Conservation (phyloP, 2,888 invertebrate genomes). For the Brenthis hecate region DNA sequence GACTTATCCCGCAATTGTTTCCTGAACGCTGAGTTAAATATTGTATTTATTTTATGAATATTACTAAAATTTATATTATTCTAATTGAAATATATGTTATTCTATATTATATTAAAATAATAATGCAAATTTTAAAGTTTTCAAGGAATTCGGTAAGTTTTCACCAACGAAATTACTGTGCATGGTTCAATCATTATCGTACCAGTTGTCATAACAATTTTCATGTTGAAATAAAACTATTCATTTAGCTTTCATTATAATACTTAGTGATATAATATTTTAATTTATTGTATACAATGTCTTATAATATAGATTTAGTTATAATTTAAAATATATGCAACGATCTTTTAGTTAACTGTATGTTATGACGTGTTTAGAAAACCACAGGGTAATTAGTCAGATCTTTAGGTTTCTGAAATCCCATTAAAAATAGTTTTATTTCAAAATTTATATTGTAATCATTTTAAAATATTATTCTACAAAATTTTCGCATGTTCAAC, state of each 20-base stretch:
- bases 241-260: background rate
- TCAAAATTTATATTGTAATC: background rate
- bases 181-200: slow-evolving; percentile 28
- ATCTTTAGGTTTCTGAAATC: background rate
- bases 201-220: slow-evolving; percentile 25
- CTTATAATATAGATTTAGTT: slow-evolving; percentile 14
- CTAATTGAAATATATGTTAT: background rate
- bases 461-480: slow-evolving; percentile 16
- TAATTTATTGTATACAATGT: background rate
- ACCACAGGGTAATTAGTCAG: too few species aligned
- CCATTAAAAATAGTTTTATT: slow-evolving; percentile 13
- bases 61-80: background rate
- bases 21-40: slow-evolving; percentile 17
- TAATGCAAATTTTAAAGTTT: slow-evolving; percentile 20
- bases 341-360: too few species aligned
- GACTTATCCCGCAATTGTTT: slow-evolving; percentile 32
- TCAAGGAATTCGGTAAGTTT: slow-evolving; percentile 37
- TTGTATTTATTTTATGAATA: slow-evolving; percentile 1
- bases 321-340: too few species aligned
- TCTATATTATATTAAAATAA: slow-evolving; percentile 6
- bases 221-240: slow-evolving; percentile 25
- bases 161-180: slow-evolving; percentile 23
- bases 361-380: too few species aligned
- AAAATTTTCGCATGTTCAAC: slow-evolving; percentile 24
- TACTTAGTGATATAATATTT: background rate